Conservation (phyloP, 2,888 invertebrate genomes). For the Noctua fimbriata region DNA sequence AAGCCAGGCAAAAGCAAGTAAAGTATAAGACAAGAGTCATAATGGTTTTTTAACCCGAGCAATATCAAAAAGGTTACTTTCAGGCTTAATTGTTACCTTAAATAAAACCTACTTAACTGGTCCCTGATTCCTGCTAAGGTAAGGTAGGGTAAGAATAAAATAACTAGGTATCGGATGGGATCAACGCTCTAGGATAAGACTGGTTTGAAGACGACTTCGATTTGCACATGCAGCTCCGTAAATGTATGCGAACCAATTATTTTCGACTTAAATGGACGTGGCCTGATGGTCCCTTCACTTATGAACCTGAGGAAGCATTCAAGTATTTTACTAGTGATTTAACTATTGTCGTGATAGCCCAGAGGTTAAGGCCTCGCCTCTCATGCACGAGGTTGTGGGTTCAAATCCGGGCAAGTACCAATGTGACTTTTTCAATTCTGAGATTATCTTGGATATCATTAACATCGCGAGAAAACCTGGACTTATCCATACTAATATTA, state of each 20-base stretch:
- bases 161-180: background rate
- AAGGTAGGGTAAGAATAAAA: background rate
- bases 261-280: background rate
- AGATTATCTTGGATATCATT: no score
- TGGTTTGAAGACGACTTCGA: conserved; percentile 13
- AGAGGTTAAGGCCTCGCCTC: no score
- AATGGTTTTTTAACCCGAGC: background rate
- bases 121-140: background rate
- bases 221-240: background rate
- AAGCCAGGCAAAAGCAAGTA: background rate
- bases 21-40: background rate
- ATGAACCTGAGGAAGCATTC: background rate
- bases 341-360: no score
- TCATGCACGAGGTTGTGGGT: no score
- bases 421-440: no score
- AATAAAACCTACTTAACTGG: conserved; percentile 3
- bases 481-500: no score
- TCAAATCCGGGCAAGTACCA: no score
- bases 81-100: background rate
- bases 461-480: no score
- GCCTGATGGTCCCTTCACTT: no score
- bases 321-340: no score
- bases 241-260: background rate
- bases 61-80: background rate
- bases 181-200: background rate